A percentile compares a stretch with the other conserved stretches of the same genome.
These are phyloP conservation scores for Musca domestica DNA, from an alignment of 1,140 invertebrate genomes.

Conservation along the genomic window DNA sequence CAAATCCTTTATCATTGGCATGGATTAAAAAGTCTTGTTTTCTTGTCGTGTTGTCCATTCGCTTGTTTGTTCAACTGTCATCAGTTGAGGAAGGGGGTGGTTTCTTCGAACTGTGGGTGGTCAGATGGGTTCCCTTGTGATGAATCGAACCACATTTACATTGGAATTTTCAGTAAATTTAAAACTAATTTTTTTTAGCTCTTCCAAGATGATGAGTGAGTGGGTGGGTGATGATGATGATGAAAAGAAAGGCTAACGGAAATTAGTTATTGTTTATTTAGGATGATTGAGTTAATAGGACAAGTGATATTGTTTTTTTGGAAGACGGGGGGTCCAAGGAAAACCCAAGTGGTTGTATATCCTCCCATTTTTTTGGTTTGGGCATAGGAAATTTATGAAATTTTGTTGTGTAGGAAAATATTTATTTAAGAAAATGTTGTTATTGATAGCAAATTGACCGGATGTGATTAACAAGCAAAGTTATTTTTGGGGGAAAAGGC, in stretches of 20 bases:
- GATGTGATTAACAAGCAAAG: too few relatives aligned
- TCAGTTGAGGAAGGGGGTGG: too few relatives aligned
- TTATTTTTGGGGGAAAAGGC: too few relatives aligned
- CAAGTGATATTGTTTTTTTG: neutral
- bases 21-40: conserved; percentile 20
- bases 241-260: neutral
- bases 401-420: neutral
- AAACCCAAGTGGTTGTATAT: neutral
- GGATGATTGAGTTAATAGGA: neutral
- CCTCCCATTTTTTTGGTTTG: neutral
- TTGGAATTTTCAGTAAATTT: conserved; percentile 10
- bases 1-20: conserved; percentile 8
- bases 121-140: too few relatives aligned
- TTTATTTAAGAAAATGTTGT: too few relatives aligned
- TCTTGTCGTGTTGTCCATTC: neutral
- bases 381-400: neutral
- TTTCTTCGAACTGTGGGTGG: too few relatives aligned
- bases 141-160: conserved; percentile 11
- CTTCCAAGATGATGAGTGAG: too few relatives aligned
- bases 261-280: conserved; percentile 15
- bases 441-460: too few relatives aligned
- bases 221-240: neutral
- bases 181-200: neutral
- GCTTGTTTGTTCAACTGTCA: neutral
- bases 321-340: neutral